Conservation (phyloP, 1,140 invertebrate genomes). For the Cherax quadricarinatus region DNA sequence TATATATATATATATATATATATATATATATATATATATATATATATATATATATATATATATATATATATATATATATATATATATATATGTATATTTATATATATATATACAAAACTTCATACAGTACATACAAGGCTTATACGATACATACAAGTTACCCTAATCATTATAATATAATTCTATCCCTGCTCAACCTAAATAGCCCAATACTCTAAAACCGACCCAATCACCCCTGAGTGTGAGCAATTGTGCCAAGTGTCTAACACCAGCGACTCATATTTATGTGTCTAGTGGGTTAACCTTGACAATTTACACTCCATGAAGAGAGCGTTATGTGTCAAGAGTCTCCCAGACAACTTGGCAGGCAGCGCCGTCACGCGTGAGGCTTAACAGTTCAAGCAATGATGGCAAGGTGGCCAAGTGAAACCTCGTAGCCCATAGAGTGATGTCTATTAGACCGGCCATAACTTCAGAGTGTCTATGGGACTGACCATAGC, state of each 20-base stretch:
- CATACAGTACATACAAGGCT: background rate
- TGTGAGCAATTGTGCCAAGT: no score
- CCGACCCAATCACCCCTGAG: no score
- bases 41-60: constrained; percentile 22
- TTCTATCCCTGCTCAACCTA: no score
- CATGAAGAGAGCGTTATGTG: constrained; percentile 7
- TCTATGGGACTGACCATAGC: no score
- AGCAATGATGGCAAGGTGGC: constrained; percentile 8
- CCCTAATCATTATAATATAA: no score
- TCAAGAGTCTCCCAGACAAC: constrained; percentile 19
- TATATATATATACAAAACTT: background rate
- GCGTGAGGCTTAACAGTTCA: constrained; percentile 33
- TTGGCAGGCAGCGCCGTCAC: constrained; percentile 44
- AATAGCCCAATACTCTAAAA: no score
- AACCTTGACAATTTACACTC: background rate
- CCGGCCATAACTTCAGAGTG: no score
- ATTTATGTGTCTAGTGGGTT: background rate
- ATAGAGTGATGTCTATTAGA: no score
- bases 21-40: background rate
- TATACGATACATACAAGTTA: no score
- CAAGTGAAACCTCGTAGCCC: no score
- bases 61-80: constrained; percentile 39
- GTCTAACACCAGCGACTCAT: no score
- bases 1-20: no score
- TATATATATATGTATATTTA: constrained; percentile 30